A percentile compares a stretch with the other conserved stretches of the same genome.
These are phyloP conservation scores for Drosophila mettleri DNA, from an alignment of 2,888 invertebrate genomes.

Conservation along the genomic window DNA sequence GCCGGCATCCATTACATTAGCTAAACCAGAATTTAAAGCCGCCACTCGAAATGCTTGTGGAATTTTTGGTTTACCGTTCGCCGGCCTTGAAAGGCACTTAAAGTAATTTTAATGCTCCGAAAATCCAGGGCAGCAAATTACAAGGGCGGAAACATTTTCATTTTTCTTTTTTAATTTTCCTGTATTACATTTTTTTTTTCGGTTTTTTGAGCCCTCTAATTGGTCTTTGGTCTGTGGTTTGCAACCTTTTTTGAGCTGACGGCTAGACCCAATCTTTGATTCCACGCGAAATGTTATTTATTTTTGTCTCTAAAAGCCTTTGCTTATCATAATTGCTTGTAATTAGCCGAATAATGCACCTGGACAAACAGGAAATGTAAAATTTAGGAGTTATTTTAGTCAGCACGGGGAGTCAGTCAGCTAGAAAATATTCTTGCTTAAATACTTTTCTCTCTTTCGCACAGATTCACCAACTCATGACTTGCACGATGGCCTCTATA, in stretches of 20 bases:
- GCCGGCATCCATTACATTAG: constrained; percentile 37
- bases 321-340: constrained; percentile 59
- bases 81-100: constrained; percentile 60
- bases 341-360: constrained; percentile 41
- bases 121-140: constrained; percentile 38
- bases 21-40: constrained; percentile 38
- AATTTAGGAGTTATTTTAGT: background rate
- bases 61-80: constrained; percentile 36
- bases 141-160: constrained; percentile 53
- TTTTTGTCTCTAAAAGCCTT: constrained; percentile 42
- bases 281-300: constrained; percentile 45
- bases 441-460: background rate
- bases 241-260: constrained; percentile 46
- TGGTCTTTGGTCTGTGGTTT: constrained; percentile 51
- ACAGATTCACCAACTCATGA: constrained; percentile 86
- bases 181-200: constrained; percentile 1
- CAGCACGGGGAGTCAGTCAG: background rate
- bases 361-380: constrained; percentile 18
- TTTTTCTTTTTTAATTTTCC: constrained; percentile 40
- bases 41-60: constrained; percentile 27
- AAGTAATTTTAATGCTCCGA: constrained; percentile 52
- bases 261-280: constrained; percentile 33
- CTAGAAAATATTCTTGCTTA: background rate
- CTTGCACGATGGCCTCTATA: constrained; percentile 87
- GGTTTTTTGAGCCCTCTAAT: constrained; percentile 35